Evolutionary conservation across 2,113 vertebrate species (phyloP).

Genomic region (Podilymbus podiceps): DNA sequence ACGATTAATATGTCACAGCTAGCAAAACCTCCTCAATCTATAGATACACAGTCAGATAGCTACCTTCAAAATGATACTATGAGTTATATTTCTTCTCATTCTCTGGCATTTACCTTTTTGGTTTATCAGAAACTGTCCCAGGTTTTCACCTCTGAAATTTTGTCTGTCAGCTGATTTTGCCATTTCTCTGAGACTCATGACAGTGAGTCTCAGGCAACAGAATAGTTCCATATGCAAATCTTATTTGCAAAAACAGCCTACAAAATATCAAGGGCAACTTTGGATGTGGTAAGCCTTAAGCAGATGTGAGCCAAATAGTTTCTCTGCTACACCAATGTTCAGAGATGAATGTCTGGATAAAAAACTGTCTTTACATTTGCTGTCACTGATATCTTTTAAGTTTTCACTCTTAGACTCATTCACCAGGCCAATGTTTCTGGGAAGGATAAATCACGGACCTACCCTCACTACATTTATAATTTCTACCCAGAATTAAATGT

Average conservation of each 20-base stretch:
- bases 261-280: not conserved
- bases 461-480: not conserved
- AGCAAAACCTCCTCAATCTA: not conserved
- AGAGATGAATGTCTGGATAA: not conserved
- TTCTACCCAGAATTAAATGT: not conserved
- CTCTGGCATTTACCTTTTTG: not conserved
- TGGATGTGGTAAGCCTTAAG: not conserved
- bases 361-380: not conserved
- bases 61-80: not conserved
- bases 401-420: not conserved
- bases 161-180: not conserved
- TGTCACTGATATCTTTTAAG: not conserved
- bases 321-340: not conserved
- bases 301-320: not conserved
- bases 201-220: not conserved
- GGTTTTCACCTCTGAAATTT: not conserved
- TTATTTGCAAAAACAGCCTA: not conserved
- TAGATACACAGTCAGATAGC: not conserved
- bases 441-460: constrained; percentile 29
- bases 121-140: not conserved
- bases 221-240: not conserved
- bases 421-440: not conserved
- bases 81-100: not conserved
- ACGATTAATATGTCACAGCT: not conserved
- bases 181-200: not conserved